Evolutionary conservation across 2,888 invertebrate species (phyloP), one percentile per base, ranked within the genome.

Genomic region (Epistrophe eligans): DNA sequence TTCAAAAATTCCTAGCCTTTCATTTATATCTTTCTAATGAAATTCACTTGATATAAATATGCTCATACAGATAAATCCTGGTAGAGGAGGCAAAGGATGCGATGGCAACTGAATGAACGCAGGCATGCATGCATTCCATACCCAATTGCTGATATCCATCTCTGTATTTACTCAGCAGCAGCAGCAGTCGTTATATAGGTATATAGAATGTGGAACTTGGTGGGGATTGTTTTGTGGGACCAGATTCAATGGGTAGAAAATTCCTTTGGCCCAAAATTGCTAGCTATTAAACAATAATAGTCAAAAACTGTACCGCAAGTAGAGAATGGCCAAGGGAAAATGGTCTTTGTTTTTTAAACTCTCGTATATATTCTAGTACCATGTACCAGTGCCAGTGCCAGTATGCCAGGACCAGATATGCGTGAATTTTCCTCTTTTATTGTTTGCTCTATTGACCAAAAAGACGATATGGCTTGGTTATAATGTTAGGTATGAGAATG

Each of bases 271-370:
- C 72, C 66, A 60, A 74, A 87, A 87, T 83, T 79, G 87, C 76
- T 67, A 72, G 77, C 77, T 77, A 80, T 84, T 84, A 80, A 77
- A 83, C 79, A 82, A 87, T 83, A 83, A 83, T 76, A 79, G 85
- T 79, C 82, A 66, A 79, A 87, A 76, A 79, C 77, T 55, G 70
- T 71, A 76, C n/a, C 40, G 28, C 76, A 79, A 76, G 79, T 66
- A 48, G 66, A 58, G 58, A 38, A 52, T 50, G 70, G 70, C 50
- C 48, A 10, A 48, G 50, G 40, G 57, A 43, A 45, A 3, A 24
- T 38, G 48, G 57, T 40, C 52, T 11, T 24, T 40, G 10, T 40
- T 70, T 55, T 70, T 38, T 19, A n/a, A n/a, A 48, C 28, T 67
- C 9, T 66, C 9, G 13, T 11, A 35, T 35, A 35, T 35, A n/a